Evolutionary conservation across 2,113 vertebrate species (phyloP), one percentile per base, ranked within the genome.

Genomic region (Mirounga angustirostris): DNA sequence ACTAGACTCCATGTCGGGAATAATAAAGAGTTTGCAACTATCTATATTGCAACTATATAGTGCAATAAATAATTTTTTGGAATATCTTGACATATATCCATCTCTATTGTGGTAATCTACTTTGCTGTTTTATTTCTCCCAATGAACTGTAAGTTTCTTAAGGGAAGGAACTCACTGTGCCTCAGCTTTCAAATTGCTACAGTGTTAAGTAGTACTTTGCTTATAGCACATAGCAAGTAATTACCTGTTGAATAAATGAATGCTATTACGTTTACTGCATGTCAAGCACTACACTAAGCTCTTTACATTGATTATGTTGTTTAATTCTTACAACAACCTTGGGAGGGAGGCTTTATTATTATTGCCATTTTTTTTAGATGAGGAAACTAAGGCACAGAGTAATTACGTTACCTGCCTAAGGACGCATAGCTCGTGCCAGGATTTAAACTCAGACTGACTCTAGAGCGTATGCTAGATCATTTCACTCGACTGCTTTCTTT

Each of bases 191-290:
- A 92, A 2, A 81, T 82, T 11, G 4, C 8, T 61, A 11, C 11
- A 26, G 0, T 73, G 33, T 83, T 96, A 52, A 78, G 11, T 2
- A 59, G 21, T 94, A 58, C 36, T 96, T 78, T 65, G 46, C 28
- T 91, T 65, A 59, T 65, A 87, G 73, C 13, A 90, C 33, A 94
- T 10, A 54, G 43, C 52, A 56, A 84, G 12, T 74, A 88, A 89
- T 84, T 95, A 59, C 54, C 86, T 96, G 46, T 84, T 96, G 65
- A 86, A 30, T 63, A 92, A 82, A 7, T 81, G 43, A 81, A 90
- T 93, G 30, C 40, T 82, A 71, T 91, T 78, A 93, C 87, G 30
- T 3, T 81, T 87, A 91, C 16, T 88, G 76, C 26, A 61, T 89
- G 56, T 30, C 61, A 69, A 80, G 7, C 13, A n/a, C n/a, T 90